Evolutionary conservation across 2,888 invertebrate species (phyloP), one percentile per base, ranked within the genome.

Genomic region (Entomobrya multifasciata): DNA sequence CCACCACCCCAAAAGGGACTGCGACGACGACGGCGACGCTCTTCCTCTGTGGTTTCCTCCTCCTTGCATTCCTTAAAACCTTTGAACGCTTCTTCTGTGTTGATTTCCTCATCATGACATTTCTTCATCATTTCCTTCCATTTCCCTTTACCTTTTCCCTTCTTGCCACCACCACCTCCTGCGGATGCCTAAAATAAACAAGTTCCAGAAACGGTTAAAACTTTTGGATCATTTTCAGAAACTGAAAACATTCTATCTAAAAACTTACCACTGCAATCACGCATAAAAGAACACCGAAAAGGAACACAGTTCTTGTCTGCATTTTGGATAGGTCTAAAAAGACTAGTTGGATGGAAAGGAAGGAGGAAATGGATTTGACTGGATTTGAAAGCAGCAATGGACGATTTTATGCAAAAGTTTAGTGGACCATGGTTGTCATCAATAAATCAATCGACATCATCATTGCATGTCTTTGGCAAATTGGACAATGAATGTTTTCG

Each of bases 11-110:
- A 22, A 6, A n/a, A n/a, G 6, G 78, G 84, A 52, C 70, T 70
- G 8, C 85, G 57, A 11, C 77, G 77, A n/a, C 72, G 70, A 49
- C 85, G 78, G n/a, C n/a, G n/a, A 20, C 41, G 20, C 5, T 22
- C 49, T 5, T 60, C 72, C 10, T 67, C 62, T 0, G n/a, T n/a
- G n/a, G n/a, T n/a, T n/a, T 89, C 89, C 72, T 91, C 91, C 84
- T 80, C 52, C 6, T 30, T 25, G 55, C 88, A 85, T 41, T 88
- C 81, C 22, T 88, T 79, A 41, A 25, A 65, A 0, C 79, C 86
- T 44, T 85, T 85, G n/a, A 65, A 27, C 0, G 55, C 30, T 17
- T 44, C 83, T 6, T 84, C 57, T 2, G 65, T 15, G 20, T 81
- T 86, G 57, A 83, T 77, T 49, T 89, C 88, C 0, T 84, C 89